phyloP scores from a whole-genome alignment of 1,140 invertebrate genomes.

The Phymorhynchus buccinoides region DNA sequence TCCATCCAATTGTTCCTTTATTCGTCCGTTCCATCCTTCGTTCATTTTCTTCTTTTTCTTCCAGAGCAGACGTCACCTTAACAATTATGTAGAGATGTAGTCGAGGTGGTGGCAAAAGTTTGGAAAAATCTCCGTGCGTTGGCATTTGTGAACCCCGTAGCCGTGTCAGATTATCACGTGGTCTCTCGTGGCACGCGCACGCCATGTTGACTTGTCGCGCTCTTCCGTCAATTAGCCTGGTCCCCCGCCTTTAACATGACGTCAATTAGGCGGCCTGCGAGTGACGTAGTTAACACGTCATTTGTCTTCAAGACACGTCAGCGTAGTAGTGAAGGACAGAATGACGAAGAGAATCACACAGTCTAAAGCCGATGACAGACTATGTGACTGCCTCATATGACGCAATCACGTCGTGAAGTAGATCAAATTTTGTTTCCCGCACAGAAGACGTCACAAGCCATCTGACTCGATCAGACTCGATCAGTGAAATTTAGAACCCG shows the following conservation, averaged over 20 bases:
- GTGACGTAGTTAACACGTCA: constrained; percentile 15
- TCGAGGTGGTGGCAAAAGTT: neutral
- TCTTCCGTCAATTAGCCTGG: constrained; percentile 21
- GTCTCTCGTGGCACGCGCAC: neutral
- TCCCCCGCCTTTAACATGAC: constrained; percentile 1
- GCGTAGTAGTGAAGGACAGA: neutral
- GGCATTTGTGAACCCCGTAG: neutral
- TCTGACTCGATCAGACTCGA: too few relatives aligned
- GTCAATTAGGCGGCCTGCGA: constrained; percentile 15
- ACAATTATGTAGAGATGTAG: too few relatives aligned
- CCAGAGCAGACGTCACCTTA: neutral
- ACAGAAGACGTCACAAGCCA: too few relatives aligned
- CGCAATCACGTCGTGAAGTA: too few relatives aligned
- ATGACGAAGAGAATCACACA: too few relatives aligned
- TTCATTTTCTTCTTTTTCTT: neutral
- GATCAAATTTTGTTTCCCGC: too few relatives aligned
- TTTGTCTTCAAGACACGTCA: constrained; percentile 7
- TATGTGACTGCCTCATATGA: too few relatives aligned
- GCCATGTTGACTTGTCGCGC: constrained; percentile 1
- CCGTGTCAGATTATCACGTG: neutral
- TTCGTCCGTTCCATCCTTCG: neutral
- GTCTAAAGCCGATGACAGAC: too few relatives aligned
- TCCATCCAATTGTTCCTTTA: neutral
- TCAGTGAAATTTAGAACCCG: too few relatives aligned
- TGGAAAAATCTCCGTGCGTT: neutral